Conservation (phyloP, 2,888 invertebrate species). For the Bhutanitis thaidina region DNA sequence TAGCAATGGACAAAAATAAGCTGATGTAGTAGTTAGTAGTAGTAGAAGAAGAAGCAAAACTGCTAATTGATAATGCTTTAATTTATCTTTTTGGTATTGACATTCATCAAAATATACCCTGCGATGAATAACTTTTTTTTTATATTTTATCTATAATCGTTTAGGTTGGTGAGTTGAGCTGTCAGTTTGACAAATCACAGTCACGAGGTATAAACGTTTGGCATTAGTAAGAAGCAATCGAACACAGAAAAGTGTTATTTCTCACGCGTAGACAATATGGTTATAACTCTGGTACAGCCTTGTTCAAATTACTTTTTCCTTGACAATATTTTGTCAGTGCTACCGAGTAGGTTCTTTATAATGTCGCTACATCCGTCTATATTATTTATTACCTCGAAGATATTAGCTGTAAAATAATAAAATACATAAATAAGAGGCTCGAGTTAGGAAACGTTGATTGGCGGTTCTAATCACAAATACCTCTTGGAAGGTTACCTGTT, state of each 20-base stretch:
- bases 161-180: too few relatives aligned
- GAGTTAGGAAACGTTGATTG: slow-evolving; percentile 38
- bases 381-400: slow-evolving; percentile 16
- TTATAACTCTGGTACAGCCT: slow-evolving; percentile 2
- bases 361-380: slow-evolving; percentile 16
- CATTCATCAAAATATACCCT: too few relatives aligned
- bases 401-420: slow-evolving; percentile 21
- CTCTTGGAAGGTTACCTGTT: slow-evolving; percentile 45
- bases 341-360: slow-evolving; percentile 4
- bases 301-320: slow-evolving; percentile 12
- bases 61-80: too few relatives aligned
- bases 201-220: neutral
- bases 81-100: too few relatives aligned
- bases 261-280: neutral
- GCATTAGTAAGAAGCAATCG: neutral
- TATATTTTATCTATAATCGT: too few relatives aligned
- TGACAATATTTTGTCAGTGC: slow-evolving; percentile 2
- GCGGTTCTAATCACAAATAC: slow-evolving; percentile 53
- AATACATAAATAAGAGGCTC: slow-evolving; percentile 24
- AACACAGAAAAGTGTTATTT: neutral
- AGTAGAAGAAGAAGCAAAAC: too few relatives aligned
- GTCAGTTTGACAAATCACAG: too few relatives aligned
- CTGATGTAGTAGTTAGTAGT: too few relatives aligned
- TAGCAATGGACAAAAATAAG: too few relatives aligned
- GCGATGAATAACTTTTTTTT: too few relatives aligned